Percentiles rank a stretch among this genome's conserved stretches.
phyloP scores from a whole-genome alignment of 1,140 invertebrate genomes.

The Drusus annulatus region DNA sequence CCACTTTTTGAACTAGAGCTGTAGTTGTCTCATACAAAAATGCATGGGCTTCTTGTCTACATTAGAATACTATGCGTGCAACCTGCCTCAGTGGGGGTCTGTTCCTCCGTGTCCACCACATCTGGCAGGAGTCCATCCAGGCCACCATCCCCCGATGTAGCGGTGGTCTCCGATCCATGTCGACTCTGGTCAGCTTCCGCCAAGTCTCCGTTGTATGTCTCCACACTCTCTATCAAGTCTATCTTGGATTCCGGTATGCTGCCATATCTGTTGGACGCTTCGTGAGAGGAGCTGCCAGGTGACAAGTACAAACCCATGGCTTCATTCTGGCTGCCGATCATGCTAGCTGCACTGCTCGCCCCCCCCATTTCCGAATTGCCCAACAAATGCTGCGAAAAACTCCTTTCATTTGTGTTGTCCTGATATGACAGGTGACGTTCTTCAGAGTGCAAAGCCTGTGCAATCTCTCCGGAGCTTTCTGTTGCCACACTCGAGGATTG shows the following conservation, averaged over 20 bases:
- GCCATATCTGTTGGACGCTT: conserved; percentile 19
- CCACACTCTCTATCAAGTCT: conserved; percentile 69
- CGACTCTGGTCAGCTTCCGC: conserved; percentile 70
- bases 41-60: not conserved
- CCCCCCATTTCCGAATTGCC: conserved; percentile 17
- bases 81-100: conserved; percentile 69
- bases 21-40: not conserved
- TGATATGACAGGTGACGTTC: conserved; percentile 14
- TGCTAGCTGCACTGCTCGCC: not conserved
- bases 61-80: not conserved
- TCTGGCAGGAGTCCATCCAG: conserved; percentile 65
- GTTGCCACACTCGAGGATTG: not conserved
- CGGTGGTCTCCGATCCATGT: conserved; percentile 59
- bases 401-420: conserved; percentile 24
- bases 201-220: conserved; percentile 69
- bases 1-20: too few relatives aligned
- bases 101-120: conserved; percentile 70
- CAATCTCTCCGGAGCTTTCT: not conserved
- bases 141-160: conserved; percentile 37
- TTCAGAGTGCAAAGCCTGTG: not conserved
- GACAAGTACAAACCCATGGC: not conserved
- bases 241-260: conserved; percentile 63
- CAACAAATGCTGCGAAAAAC: not conserved
- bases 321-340: conserved; percentile 24
- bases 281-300: conserved; percentile 8